Percentiles rank a stretch among this genome's conserved stretches.
phyloP scores from a whole-genome alignment of 2,797 vertebrate genomes.

The Thalassophryne amazonica region DNA sequence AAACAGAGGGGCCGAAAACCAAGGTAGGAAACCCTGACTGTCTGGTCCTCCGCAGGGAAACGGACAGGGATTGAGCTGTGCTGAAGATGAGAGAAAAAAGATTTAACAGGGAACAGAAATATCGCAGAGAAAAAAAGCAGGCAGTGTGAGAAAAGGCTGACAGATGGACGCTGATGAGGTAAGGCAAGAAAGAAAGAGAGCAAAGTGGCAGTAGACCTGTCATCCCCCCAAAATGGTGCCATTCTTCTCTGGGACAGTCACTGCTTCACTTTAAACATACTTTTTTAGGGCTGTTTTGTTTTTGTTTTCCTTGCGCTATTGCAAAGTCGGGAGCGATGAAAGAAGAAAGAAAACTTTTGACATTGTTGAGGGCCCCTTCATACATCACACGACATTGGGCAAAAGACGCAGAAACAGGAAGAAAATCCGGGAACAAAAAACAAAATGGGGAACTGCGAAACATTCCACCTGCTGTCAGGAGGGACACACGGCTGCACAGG shows the following conservation, averaged over 20 bases:
- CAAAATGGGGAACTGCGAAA: too few relatives aligned
- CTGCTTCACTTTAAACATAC: slow-evolving; percentile 1
- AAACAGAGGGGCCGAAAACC: slow-evolving; percentile 81
- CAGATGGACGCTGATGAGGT: slow-evolving; percentile 15
- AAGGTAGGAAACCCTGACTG: slow-evolving; percentile 62
- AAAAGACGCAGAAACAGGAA: too few relatives aligned
- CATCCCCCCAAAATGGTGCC: background rate
- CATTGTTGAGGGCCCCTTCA: too few relatives aligned
- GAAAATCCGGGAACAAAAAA: too few relatives aligned
- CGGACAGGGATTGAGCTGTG: too few relatives aligned
- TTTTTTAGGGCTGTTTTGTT: background rate
- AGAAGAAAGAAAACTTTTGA: background rate
- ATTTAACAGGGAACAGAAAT: background rate
- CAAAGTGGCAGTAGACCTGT: slow-evolving; percentile 17
- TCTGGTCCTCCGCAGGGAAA: background rate
- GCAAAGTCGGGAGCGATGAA: background rate
- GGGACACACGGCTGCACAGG: too few relatives aligned
- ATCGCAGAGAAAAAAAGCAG: background rate
- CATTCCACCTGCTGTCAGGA: too few relatives aligned
- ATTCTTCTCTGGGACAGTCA: background rate
- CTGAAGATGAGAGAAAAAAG: background rate
- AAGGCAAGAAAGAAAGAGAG: background rate
- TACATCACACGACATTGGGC: too few relatives aligned
- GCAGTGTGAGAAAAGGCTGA: background rate
- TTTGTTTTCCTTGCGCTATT: background rate